Evolutionary conservation across 2,888 invertebrate species (phyloP), one percentile per base, ranked within the genome.

Genomic region (Limenitis camilla): DNA sequence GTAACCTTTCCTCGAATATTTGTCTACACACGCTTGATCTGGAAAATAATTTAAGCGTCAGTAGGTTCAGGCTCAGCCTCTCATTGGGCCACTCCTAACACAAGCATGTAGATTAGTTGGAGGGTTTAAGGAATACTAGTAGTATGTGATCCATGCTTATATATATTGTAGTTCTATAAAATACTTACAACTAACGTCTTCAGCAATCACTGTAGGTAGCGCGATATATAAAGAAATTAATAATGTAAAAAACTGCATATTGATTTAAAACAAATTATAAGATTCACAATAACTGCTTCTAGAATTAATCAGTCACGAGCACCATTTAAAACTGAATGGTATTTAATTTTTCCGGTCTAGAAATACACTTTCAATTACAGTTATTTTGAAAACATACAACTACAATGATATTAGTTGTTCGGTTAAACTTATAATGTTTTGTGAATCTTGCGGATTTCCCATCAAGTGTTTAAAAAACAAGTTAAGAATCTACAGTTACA

Each of bases 1-100:
- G 53, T 87, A 87, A 1, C 87, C 87, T 67, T 87, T 87, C 56
- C 87, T 77, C n/a, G 87, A 87, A 55, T 87, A 87, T 70, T 87
- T 87, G 49, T 87, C 87, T 1, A 87, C 84, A 53, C 87, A 87
- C 0, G 87, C 87, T 75, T 87, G 87, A 66, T 85, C 87, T 87
- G 65, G 28, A 63, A 66, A 38, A 30, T 47, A 41, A 8, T 40
- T 41, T 32, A 50, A 40, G 11, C 28, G 19, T 19, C 19, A 19
- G 19, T 19, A 19, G 19, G 19, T 19, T 19, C 19, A 19, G 19
- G 19, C 19, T 19, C n/a, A n/a, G n/a, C n/a, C n/a, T n/a, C n/a
- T n/a, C n/a, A n/a, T n/a, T n/a, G n/a, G n/a, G n/a, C n/a, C n/a
- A n/a, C n/a, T n/a, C 19, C 19, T 19, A 19, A 19, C 19, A 19